phyloP scores from a whole-genome alignment of 2,888 invertebrate genomes.

The Mellilla xanthometata region DNA sequence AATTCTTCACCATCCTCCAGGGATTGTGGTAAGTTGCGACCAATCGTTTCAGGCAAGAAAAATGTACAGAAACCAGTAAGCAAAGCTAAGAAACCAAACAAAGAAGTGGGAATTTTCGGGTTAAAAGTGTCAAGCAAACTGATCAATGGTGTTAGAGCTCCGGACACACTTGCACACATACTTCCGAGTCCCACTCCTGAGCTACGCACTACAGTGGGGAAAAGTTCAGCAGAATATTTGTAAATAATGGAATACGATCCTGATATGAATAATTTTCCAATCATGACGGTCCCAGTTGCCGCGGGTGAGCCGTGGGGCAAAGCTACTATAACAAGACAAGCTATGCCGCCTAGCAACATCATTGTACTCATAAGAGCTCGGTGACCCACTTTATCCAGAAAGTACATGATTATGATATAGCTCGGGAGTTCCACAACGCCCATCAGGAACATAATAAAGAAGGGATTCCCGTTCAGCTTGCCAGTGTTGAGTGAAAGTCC shows the following conservation, averaged over 20 bases:
- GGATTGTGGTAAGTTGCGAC: slow-evolving; percentile 91
- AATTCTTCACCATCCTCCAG: slow-evolving; percentile 93
- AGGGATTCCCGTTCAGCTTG: slow-evolving; percentile 90
- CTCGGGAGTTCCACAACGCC: slow-evolving; percentile 92
- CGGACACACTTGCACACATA: slow-evolving; percentile 92
- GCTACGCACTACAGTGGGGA: slow-evolving; percentile 92
- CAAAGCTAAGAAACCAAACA: slow-evolving; percentile 89
- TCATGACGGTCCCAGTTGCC: slow-evolving; percentile 86
- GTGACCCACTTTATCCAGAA: slow-evolving; percentile 90
- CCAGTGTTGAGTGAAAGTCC: slow-evolving; percentile 92
- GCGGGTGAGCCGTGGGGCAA: slow-evolving; percentile 85
- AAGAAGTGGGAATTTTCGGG: slow-evolving; percentile 89
- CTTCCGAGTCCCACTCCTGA: slow-evolving; percentile 92
- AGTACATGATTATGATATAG: slow-evolving; percentile 87
- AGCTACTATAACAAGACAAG: slow-evolving; percentile 88
- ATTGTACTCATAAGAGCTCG: slow-evolving; percentile 89
- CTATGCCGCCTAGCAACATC: slow-evolving; percentile 90
- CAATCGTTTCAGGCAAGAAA: slow-evolving; percentile 91
- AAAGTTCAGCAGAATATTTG: slow-evolving; percentile 93
- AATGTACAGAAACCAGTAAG: slow-evolving; percentile 88
- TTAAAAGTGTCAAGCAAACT: slow-evolving; percentile 89
- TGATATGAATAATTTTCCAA: slow-evolving; percentile 92
- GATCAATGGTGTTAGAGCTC: slow-evolving; percentile 90
- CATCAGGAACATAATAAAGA: slow-evolving; percentile 89
- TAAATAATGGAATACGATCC: slow-evolving; percentile 93